Evolutionary conservation across 2,113 vertebrate genomes (phyloP), one percentile per base, ranked within the genome.

Genomic region (Petrocephalus zakoni): DNA sequence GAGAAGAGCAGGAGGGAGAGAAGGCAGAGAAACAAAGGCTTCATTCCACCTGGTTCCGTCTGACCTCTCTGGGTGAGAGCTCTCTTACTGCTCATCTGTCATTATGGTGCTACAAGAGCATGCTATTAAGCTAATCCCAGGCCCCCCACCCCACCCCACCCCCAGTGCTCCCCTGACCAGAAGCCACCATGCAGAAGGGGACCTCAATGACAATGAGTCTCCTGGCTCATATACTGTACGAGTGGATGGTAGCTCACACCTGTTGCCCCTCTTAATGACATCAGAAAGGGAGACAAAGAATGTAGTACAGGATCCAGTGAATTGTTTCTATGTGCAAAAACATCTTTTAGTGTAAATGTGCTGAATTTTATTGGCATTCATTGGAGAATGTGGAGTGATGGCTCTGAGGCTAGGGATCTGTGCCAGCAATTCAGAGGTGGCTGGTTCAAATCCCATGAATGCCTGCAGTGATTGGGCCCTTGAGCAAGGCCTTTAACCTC

Each of bases 261-360:
- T 6, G 5, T 37, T 17, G 34, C 1, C n/a, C 19, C 22, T 8
- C 68, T 17, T 42, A 7, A 42, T 37, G 68, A 75, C 72, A 75
- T 75, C 72, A 42, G 37, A 75, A 15, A 75, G 37, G 29, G 72
- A 29, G 34, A 37, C 2, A 75, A 29, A 75, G 29, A 37, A 53
- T 92, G 88, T 87, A 90, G 83, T 89, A 93, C 91, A 42, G 49
- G 46, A 88, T 88, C 87, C 87, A 90, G 68, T 88, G 4, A 89
- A 88, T 88, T 81, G 72, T 89, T 82, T 22, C 49, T 89, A 89
- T 21, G 22, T 2, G 37, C 21, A 9, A 84, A 9, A 84, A 47
- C 8, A n/a, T n/a, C 42, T 22, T 52, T 21, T 13, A 2, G 15
- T 29, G n/a, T 29, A 22, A 88, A 13, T 55, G 51, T 34, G 37